These are phyloP conservation scores for Ectemnius cavifrons DNA, from an alignment of 2,888 invertebrate species.

Conservation along the genomic window DNA sequence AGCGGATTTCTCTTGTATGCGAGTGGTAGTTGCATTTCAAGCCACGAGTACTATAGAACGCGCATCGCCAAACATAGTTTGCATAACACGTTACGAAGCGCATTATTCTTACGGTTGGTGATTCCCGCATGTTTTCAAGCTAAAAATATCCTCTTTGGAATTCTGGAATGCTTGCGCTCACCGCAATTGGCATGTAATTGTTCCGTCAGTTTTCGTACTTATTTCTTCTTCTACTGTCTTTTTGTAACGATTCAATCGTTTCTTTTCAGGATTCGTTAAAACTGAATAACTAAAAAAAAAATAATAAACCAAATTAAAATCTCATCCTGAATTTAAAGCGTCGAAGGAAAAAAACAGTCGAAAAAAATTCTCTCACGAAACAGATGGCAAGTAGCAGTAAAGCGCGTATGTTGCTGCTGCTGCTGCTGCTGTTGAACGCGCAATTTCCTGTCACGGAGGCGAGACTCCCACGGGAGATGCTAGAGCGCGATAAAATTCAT, in stretches of 20 bases:
- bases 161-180: background rate
- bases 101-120: background rate
- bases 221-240: no score
- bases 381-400: background rate
- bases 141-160: background rate
- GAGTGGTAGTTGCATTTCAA: background rate
- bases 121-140: background rate
- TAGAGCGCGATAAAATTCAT: background rate
- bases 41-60: background rate
- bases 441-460: slow-evolving; percentile 9
- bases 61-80: slow-evolving; percentile 2
- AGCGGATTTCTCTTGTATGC: no score
- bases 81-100: slow-evolving; percentile 2
- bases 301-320: no score
- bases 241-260: no score
- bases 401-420: no score
- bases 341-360: background rate
- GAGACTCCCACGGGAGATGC: slow-evolving; percentile 9
- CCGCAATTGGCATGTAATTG: no score
- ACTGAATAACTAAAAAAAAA: no score
- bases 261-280: no score
- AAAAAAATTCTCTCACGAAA: background rate
- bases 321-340: background rate
- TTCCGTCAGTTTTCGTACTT: no score
- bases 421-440: background rate